Conservation (phyloP, 2,797 vertebrate species). For the Australoheros facetus region DNA sequence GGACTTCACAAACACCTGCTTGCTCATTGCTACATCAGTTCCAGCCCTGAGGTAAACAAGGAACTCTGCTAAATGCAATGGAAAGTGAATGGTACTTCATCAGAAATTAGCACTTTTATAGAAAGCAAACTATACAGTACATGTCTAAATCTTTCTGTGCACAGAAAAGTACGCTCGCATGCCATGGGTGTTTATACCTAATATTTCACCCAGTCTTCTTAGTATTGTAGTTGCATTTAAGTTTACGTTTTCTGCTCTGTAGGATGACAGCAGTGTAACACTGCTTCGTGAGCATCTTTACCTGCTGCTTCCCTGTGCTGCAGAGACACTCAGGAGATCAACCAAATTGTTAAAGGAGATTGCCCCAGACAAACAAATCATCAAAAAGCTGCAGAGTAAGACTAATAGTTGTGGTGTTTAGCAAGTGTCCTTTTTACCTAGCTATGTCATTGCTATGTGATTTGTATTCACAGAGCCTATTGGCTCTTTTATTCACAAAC, state of each 20-base stretch:
- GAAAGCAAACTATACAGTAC: not conserved
- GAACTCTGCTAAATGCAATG: not conserved
- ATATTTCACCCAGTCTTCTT: not conserved
- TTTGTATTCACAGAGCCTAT: not conserved
- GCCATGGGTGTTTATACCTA: not conserved
- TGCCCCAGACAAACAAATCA: slow-evolving; percentile 79
- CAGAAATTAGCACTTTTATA: not conserved
- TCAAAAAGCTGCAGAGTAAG: slow-evolving; percentile 84
- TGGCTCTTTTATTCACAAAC: not conserved
- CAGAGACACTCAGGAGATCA: slow-evolving; percentile 82
- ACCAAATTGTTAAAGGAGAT: slow-evolving; percentile 81
- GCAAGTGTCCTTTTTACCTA: not conserved
- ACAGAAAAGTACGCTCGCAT: not conserved
- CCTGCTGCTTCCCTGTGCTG: slow-evolving; percentile 82
- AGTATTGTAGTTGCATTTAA: not conserved
- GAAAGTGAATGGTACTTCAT: not conserved
- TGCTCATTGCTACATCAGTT: slow-evolving; percentile 82
- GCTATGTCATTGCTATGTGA: not conserved
- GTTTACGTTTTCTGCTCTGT: slow-evolving; percentile 12
- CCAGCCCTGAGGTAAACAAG: slow-evolving; percentile 72
- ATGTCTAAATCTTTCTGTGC: not conserved
- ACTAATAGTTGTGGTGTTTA: not conserved
- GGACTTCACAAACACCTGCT: slow-evolving; percentile 85
- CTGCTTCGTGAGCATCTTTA: slow-evolving; percentile 83
- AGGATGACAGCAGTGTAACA: slow-evolving; percentile 81